Evolutionary conservation across 2,888 invertebrate species (phyloP).

Genomic region (Diarsia mendica): DNA sequence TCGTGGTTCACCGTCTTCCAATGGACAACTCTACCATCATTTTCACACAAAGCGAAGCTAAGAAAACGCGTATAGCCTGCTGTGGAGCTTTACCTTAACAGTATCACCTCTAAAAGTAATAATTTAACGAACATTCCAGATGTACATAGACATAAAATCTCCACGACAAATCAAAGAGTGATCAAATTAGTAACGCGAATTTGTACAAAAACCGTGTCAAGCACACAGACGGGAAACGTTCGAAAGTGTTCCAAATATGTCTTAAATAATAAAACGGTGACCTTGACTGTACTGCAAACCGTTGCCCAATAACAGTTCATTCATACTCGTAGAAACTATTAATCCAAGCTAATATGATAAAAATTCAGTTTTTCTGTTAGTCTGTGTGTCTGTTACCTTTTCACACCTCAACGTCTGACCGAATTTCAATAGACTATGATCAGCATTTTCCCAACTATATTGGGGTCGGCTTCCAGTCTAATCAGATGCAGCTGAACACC

Average conservation of each 20-base stretch:
- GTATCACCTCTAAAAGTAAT: not conserved
- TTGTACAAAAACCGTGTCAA: conserved; percentile 38
- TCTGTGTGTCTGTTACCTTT: not conserved
- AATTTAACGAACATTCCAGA: not conserved
- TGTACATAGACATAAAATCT: no score
- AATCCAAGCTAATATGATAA: not conserved
- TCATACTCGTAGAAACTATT: conserved; percentile 31
- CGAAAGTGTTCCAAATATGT: conserved; percentile 48
- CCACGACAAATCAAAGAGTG: conserved; percentile 11
- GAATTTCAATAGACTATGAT: not conserved
- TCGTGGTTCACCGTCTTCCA: no score
- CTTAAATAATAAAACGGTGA: conserved; percentile 41
- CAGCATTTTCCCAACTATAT: no score
- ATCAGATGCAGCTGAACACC: no score
- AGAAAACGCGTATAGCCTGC: not conserved
- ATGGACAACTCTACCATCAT: not conserved
- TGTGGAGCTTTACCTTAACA: not conserved
- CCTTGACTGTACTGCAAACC: conserved; percentile 49
- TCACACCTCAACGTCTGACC: not conserved
- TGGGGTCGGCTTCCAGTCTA: no score
- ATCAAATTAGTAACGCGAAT: conserved; percentile 32
- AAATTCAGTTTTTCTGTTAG: not conserved
- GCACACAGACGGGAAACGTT: conserved; percentile 26
- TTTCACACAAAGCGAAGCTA: not conserved
- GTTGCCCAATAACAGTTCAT: conserved; percentile 37